These are phyloP conservation scores for Ellobius talpinus DNA, from an alignment of 2,113 vertebrate species.

Conservation along the genomic window DNA sequence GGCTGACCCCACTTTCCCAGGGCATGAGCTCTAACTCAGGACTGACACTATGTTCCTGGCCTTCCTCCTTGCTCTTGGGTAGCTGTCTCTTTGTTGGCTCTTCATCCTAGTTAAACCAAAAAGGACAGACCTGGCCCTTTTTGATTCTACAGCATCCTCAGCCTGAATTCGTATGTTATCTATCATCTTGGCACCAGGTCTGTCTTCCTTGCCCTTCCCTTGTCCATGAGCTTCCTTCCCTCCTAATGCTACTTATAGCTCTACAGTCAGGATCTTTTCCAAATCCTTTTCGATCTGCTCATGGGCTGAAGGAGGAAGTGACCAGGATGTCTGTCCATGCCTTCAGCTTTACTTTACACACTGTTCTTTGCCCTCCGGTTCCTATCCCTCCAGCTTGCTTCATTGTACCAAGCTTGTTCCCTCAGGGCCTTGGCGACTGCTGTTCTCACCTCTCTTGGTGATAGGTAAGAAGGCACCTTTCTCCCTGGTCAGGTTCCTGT, in stretches of 20 bases:
- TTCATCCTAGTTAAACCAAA: background rate
- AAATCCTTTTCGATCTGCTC: background rate
- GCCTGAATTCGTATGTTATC: background rate
- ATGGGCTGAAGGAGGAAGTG: background rate
- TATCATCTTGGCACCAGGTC: fast-evolving
- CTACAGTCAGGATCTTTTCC: background rate
- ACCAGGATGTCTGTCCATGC: background rate
- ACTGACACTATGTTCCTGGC: background rate
- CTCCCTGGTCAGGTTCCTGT: background rate
- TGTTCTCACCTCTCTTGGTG: fast-evolving
- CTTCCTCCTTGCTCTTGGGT: background rate
- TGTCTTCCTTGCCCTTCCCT: background rate
- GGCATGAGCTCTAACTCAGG: fast-evolving
- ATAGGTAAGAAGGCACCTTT: background rate
- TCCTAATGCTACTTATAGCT: background rate
- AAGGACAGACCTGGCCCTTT: background rate
- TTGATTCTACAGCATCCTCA: background rate
- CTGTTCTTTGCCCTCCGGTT: background rate
- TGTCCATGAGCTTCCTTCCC: background rate
- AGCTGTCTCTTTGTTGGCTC: background rate
- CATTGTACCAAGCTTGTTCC: background rate
- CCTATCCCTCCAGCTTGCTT: background rate
- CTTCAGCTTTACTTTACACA: background rate
- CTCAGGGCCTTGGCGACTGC: fast-evolving
- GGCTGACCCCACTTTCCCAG: background rate